A percentile compares a stretch with the other conserved stretches of the same genome.
phyloP scores from a whole-genome alignment of 2,888 invertebrate species.

The Unio pictorum region DNA sequence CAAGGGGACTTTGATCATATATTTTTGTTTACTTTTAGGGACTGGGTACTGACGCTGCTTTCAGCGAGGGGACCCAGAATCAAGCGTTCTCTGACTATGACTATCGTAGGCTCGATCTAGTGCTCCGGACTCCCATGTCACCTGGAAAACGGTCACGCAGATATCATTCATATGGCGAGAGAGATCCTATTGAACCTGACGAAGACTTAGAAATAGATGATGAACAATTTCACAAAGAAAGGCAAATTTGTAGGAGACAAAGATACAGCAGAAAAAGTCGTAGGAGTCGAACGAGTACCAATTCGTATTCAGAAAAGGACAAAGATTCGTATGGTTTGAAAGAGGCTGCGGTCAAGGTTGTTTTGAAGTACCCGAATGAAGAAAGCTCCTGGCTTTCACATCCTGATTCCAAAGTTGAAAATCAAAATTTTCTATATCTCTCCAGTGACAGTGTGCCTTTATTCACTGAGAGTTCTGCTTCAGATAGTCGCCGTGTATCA shows the following conservation, averaged over 20 bases:
- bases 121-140: too few relatives aligned
- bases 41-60: conserved; percentile 5
- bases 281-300: conserved; percentile 1
- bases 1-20: too few relatives aligned
- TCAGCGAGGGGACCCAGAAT: too few relatives aligned
- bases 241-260: conserved; percentile 24
- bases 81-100: too few relatives aligned
- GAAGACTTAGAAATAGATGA: conserved; percentile 22
- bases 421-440: conserved; percentile 2
- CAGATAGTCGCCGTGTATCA: too few relatives aligned
- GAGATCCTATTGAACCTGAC: conserved; percentile 9
- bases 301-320: conserved; percentile 5
- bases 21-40: conserved; percentile 5
- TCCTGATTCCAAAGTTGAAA: background rate
- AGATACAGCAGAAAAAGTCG: conserved; percentile 19
- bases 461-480: too few relatives aligned
- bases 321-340: conserved; percentile 3
- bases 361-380: background rate
- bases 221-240: conserved; percentile 30
- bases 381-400: too few relatives aligned
- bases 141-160: conserved; percentile 7
- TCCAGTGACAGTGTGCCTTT: background rate
- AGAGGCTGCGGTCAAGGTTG: conserved; percentile 7
- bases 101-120: too few relatives aligned
- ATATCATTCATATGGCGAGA: conserved; percentile 13